These are phyloP conservation scores for Cylindroiulus punctatus DNA, from an alignment of 2,888 invertebrate species.

Conservation along the genomic window DNA sequence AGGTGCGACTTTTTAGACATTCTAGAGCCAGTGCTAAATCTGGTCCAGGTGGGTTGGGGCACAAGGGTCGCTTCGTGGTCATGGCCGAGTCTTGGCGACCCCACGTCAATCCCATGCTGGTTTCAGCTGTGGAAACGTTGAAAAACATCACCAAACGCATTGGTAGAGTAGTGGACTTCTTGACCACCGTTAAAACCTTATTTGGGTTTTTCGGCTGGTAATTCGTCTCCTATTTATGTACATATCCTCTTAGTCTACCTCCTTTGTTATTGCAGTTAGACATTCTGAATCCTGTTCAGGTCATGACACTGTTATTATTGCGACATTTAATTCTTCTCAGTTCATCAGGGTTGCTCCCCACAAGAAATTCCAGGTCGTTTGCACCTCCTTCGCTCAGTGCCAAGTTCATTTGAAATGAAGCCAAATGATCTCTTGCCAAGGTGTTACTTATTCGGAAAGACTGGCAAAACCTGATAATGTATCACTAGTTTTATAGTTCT, in stretches of 20 bases:
- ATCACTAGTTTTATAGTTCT: neutral
- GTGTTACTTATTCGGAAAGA: too few relatives aligned
- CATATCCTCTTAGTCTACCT: neutral
- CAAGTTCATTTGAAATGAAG: neutral
- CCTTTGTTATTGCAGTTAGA: neutral
- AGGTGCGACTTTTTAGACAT: slow-evolving; percentile 52
- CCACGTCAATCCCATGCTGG: slow-evolving; percentile 46
- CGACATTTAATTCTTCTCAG: neutral
- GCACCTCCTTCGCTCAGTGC: neutral
- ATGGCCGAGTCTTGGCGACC: neutral
- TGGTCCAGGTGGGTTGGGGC: neutral
- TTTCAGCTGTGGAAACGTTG: neutral
- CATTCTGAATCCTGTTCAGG: slow-evolving; percentile 16
- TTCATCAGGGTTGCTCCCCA: neutral
- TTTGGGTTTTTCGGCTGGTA: slow-evolving; percentile 47
- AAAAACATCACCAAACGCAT: neutral
- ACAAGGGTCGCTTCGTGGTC: neutral
- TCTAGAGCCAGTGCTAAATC: neutral
- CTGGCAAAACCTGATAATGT: neutral
- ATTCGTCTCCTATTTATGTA: neutral
- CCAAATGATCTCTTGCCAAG: neutral
- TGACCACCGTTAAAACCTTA: slow-evolving; percentile 51
- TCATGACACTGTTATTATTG: neutral
- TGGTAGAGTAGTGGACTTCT: slow-evolving; percentile 39
- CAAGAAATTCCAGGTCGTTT: neutral